phyloP scores from a whole-genome alignment of 1,140 invertebrate genomes.

The Drosophila chauvacae region DNA sequence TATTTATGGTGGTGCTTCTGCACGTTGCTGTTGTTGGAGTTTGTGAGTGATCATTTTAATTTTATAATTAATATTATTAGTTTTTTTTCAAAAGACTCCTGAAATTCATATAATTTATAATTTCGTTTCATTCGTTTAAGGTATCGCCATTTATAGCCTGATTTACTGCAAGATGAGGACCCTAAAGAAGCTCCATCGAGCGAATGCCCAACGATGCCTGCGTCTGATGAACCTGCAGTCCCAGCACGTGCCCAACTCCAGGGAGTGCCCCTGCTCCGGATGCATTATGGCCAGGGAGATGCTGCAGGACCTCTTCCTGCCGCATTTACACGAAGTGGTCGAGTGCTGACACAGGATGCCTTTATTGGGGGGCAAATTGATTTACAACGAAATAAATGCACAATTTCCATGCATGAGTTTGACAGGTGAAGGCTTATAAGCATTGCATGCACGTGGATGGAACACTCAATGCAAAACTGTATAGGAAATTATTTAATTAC shows the following conservation, averaged over 20 bases:
- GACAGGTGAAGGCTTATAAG: slow-evolving; percentile 1
- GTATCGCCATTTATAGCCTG: slow-evolving; percentile 56
- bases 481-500: neutral
- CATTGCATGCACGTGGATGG: neutral
- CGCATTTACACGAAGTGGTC: slow-evolving; percentile 39
- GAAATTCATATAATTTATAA: neutral
- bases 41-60: slow-evolving; percentile 24
- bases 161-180: slow-evolving; percentile 27
- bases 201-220: slow-evolving; percentile 1
- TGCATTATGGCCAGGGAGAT: slow-evolving; percentile 53
- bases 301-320: slow-evolving; percentile 44
- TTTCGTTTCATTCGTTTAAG: slow-evolving; percentile 7
- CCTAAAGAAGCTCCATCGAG: neutral
- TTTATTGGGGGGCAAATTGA: neutral
- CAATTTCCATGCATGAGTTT: slow-evolving; percentile 12
- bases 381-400: slow-evolving; percentile 16
- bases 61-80: neutral
- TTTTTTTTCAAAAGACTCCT: no score
- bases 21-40: slow-evolving; percentile 54
- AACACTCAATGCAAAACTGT: neutral
- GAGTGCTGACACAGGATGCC: slow-evolving; percentile 26
- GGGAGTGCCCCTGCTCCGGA: slow-evolving; percentile 52
- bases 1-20: slow-evolving; percentile 46
- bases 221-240: slow-evolving; percentile 10
- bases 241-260: slow-evolving; percentile 44